phyloP scores from a whole-genome alignment of 2,113 vertebrate genomes.

The Pitta sordida region DNA sequence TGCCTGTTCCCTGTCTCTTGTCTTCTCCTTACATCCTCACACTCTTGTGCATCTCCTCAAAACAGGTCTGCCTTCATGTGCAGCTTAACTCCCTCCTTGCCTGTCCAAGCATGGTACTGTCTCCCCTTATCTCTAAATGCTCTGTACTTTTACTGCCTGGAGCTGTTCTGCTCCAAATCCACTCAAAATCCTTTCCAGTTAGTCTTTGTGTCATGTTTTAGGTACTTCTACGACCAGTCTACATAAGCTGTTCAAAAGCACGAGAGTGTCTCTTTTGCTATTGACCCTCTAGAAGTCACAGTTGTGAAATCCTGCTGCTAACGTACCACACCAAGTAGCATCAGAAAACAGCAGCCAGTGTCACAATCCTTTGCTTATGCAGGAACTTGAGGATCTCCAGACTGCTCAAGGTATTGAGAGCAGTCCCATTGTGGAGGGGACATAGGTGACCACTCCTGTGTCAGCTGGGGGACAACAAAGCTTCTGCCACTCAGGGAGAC shows the following conservation, averaged over 20 bases:
- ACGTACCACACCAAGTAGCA: not conserved
- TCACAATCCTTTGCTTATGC: rapidly evolving
- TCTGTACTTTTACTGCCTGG: not conserved
- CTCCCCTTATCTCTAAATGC: not conserved
- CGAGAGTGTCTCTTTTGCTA: not conserved
- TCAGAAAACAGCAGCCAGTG: not conserved
- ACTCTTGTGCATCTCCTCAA: not conserved
- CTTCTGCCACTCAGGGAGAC: not conserved
- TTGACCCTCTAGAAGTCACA: not conserved
- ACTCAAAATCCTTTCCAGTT: not conserved
- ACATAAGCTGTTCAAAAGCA: not conserved
- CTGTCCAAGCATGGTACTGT: rapidly evolving
- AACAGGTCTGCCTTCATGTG: rapidly evolving
- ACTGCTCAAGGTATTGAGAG: not conserved
- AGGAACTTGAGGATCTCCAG: not conserved
- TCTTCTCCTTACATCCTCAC: not conserved
- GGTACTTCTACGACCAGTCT: not conserved
- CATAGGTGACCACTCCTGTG: rapidly evolving
- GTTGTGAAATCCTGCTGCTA: not conserved
- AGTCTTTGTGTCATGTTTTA: not conserved
- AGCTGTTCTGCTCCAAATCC: not conserved
- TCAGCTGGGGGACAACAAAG: not conserved
- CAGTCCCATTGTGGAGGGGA: rapidly evolving
- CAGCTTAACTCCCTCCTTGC: not conserved
- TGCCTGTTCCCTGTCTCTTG: not conserved